Evolutionary conservation across 2,888 invertebrate genomes (phyloP).

Genomic region (Cephus rjabovi): DNA sequence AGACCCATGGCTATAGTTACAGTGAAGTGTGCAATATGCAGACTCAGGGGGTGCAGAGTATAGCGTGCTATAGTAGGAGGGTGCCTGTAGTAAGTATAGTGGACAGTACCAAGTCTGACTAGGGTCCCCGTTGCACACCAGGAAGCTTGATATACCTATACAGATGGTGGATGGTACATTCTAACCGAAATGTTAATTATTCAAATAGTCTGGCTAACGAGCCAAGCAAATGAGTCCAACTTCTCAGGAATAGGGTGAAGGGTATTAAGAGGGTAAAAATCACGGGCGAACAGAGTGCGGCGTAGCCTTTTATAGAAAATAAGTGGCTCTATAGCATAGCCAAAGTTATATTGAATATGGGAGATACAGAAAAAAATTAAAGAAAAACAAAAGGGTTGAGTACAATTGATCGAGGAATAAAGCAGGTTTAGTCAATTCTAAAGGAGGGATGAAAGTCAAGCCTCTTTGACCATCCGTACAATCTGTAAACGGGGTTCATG

Average conservation of each 20-base stretch:
- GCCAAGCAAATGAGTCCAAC: constrained; percentile 37
- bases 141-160: constrained; percentile 49
- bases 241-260: background rate
- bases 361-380: background rate
- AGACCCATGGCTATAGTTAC: constrained; percentile 58
- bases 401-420: background rate
- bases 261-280: background rate
- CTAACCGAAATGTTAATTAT: constrained; percentile 62
- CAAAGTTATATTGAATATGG: background rate
- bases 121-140: constrained; percentile 56
- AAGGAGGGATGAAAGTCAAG: background rate
- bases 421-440: background rate
- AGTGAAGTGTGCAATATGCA: constrained; percentile 59
- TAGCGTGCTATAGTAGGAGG: constrained; percentile 34
- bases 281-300: background rate
- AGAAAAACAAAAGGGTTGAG: background rate
- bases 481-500: background rate
- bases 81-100: constrained; percentile 41
- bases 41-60: constrained; percentile 43
- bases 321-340: background rate
- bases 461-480: background rate
- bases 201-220: constrained; percentile 58
- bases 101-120: constrained; percentile 57
- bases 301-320: background rate
- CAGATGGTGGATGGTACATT: constrained; percentile 41